phyloP scores from a whole-genome alignment of 1,140 invertebrate species.

The Drosophila sechellia region DNA sequence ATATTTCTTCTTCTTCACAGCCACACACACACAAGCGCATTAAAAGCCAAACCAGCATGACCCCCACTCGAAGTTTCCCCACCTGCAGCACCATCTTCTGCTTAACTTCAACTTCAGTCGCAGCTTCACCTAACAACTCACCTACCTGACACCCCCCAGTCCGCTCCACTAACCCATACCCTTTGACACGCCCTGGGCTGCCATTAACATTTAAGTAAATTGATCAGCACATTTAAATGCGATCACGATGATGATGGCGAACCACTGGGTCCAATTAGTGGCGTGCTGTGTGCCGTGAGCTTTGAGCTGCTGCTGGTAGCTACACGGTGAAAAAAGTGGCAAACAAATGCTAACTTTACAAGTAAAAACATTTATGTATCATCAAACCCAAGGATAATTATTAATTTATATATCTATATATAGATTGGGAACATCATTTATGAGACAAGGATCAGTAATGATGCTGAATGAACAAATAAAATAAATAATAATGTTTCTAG shows the following conservation, averaged over 20 bases:
- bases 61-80: constrained; percentile 34
- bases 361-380: neutral
- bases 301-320: constrained; percentile 45
- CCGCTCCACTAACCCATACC: neutral
- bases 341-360: neutral
- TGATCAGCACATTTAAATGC: constrained; percentile 82
- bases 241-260: constrained; percentile 66
- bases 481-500: too few relatives aligned
- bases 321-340: constrained; percentile 6
- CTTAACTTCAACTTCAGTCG: constrained; percentile 30
- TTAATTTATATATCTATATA: too few relatives aligned
- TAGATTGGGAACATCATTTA: too few relatives aligned
- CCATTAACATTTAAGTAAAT: constrained; percentile 81
- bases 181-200: constrained; percentile 60
- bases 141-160: neutral
- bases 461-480: too few relatives aligned
- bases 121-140: neutral
- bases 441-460: too few relatives aligned
- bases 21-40: constrained; percentile 22
- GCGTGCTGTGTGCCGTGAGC: constrained; percentile 58
- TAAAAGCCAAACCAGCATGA: constrained; percentile 62
- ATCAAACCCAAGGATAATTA: too few relatives aligned
- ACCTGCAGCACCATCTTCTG: constrained; percentile 13
- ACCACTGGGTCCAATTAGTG: constrained; percentile 78
- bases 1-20: constrained; percentile 62